A percentile compares a stretch with the other conserved stretches of the same genome.
phyloP scores from a whole-genome alignment of 2,797 vertebrate species.

The Arctocebus calabarensis region DNA sequence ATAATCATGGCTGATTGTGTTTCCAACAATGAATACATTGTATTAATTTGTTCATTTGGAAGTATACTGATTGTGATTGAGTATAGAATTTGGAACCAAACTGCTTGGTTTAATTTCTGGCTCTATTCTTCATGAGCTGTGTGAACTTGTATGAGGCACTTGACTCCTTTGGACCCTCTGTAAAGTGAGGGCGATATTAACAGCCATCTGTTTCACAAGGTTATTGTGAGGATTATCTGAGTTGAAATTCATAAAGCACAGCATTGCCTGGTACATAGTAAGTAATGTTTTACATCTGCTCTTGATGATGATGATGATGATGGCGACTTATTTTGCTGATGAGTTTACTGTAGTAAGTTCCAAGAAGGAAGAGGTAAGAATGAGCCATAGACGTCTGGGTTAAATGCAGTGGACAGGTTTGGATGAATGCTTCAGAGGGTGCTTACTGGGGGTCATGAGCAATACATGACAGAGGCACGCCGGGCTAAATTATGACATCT shows the following conservation, averaged over 20 bases:
- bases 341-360: background rate
- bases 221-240: background rate
- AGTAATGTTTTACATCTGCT: background rate
- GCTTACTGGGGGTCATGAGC: background rate
- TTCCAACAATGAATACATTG: background rate
- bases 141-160: background rate
- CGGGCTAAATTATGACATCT: background rate
- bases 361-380: background rate
- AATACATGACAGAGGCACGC: background rate
- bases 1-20: background rate
- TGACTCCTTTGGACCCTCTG: background rate
- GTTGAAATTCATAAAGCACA: background rate
- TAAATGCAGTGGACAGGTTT: background rate
- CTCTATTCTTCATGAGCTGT: background rate
- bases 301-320: background rate
- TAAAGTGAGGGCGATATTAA: background rate
- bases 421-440: background rate
- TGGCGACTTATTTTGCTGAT: background rate
- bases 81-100: background rate
- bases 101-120: background rate
- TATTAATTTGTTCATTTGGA: background rate
- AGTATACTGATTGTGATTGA: background rate
- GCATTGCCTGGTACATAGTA: background rate
- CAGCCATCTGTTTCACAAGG: background rate
- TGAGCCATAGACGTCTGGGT: background rate